Evolutionary conservation across 2,797 vertebrate species (phyloP), one percentile per base, ranked within the genome.

Genomic region (Lycodopsis pacificus): DNA sequence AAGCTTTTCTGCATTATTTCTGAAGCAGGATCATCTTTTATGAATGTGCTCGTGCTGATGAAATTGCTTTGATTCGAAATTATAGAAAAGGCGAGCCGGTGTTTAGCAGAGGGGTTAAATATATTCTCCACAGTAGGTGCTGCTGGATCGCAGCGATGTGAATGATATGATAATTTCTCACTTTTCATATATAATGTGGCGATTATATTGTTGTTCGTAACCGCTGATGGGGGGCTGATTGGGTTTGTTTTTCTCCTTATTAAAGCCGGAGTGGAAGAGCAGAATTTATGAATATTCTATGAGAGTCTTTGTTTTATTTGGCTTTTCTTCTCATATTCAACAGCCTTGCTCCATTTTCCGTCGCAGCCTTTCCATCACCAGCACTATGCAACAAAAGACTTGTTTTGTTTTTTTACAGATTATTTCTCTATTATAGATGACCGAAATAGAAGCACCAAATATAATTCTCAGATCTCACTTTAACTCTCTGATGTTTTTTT

Each of bases 211-310:
- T 78, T 88, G 87, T 78, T 91, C 77, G 75, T 83, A 83, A 64
- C 51, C 25, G 17, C 85, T 83, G 87, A 88, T 86, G 73, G 87
- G 80, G 66, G 68, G 71, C 84, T 88, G 89, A 90, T 91, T 91
- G 81, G 90, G 86, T 88, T 92, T 86, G 79, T 89, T 91, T 89
- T 83, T 51, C 79, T 88, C 70, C 85, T 87, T 89, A 92, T 92
- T 92, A 85, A 91, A 90, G 86, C 80, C 38, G 0, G 67, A 84
- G 79, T 80, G 51, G 59, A 90, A 87, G 66, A 84, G 79, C 80
- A 73, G 76, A 70, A 42, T 65, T 79, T 65, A 91, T 92, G 89
- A 92, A 92, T 92, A 91, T 90, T 90, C 84, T 10, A 91, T 92
- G 79, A 88, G 82, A 76, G 78, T 17, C 81, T 90, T 88, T 88